These are phyloP conservation scores for Phycodurus eques DNA, from an alignment of 2,113 vertebrate species.

Conservation along the genomic window DNA sequence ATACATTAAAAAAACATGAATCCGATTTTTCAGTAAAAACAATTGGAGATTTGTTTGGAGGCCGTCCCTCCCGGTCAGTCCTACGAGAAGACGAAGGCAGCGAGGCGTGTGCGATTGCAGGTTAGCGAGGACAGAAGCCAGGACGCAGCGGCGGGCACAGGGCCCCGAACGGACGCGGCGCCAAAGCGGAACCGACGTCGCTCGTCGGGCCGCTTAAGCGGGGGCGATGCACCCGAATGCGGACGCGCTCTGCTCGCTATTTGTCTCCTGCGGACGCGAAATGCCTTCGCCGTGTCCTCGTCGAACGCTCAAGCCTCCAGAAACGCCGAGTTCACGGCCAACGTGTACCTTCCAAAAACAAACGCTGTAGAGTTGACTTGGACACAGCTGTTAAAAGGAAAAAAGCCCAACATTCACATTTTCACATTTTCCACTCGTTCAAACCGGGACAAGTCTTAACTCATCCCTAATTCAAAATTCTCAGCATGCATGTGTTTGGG, in stretches of 20 bases:
- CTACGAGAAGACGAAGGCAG: background rate
- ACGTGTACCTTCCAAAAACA: no score
- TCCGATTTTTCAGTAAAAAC: no score
- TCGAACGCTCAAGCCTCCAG: slow-evolving; percentile 37
- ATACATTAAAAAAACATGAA: no score
- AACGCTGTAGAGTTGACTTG: no score
- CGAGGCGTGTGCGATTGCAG: background rate
- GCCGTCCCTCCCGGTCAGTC: background rate
- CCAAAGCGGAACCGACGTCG: background rate
- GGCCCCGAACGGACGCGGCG: background rate
- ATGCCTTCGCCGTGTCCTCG: slow-evolving; percentile 24
- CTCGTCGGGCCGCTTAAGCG: background rate
- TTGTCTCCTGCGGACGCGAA: background rate
- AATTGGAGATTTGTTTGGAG: no score
- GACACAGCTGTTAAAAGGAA: no score
- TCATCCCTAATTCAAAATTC: no score
- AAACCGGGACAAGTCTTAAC: no score
- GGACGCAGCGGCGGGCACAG: background rate
- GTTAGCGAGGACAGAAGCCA: background rate
- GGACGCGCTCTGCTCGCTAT: background rate
- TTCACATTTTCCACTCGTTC: no score
- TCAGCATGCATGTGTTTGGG: no score
- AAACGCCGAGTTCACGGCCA: no score
- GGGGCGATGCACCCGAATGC: background rate
- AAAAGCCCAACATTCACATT: no score